Conservation (phyloP, 2,113 vertebrate species). For the Phalacrocorax aristotelis region DNA sequence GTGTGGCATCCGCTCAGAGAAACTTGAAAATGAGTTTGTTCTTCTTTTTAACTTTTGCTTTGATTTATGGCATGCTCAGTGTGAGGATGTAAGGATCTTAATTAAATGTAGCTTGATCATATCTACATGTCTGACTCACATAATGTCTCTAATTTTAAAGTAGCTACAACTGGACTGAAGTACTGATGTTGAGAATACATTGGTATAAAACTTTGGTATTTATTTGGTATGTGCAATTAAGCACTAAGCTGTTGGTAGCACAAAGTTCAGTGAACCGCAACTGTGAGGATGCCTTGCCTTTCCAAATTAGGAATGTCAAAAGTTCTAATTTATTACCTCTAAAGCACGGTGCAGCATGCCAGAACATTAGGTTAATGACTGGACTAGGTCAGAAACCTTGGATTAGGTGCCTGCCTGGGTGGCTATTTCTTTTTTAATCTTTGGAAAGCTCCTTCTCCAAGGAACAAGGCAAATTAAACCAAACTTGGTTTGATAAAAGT, state of each 20-base stretch:
- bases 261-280: not conserved
- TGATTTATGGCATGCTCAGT: not conserved
- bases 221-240: not conserved
- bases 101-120: not conserved
- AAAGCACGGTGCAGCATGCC: not conserved
- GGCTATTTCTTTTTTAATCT: not conserved
- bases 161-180: not conserved
- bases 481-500: not conserved
- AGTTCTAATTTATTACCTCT: not conserved
- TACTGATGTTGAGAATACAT: not conserved
- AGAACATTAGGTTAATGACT: not conserved
- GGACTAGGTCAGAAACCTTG: not conserved
- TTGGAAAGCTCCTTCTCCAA: not conserved
- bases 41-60: constrained; percentile 15
- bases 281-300: not conserved
- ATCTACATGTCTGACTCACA: not conserved
- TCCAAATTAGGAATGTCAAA: not conserved
- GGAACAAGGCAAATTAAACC: not conserved
- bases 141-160: not conserved
- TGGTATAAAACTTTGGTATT: not conserved
- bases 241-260: not conserved
- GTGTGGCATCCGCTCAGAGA: not conserved
- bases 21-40: constrained; percentile 7
- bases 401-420: not conserved
- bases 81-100: not conserved